These are phyloP conservation scores for Arion vulgaris DNA, from an alignment of 1,140 invertebrate genomes.

Conservation along the genomic window DNA sequence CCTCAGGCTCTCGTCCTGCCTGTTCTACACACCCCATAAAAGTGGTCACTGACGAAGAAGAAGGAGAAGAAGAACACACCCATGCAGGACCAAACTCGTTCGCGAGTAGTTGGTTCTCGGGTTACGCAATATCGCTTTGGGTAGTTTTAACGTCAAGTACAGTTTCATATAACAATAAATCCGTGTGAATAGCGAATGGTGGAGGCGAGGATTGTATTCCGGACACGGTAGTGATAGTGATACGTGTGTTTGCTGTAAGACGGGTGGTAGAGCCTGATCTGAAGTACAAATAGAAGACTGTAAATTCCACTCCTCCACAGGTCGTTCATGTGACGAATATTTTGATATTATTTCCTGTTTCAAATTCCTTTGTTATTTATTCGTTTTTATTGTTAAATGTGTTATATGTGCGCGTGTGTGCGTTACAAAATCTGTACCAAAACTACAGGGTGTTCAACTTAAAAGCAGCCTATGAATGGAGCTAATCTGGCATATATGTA, in stretches of 20 bases:
- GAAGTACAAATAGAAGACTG: not conserved
- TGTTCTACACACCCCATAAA: too few relatives aligned
- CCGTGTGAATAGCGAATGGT: not conserved
- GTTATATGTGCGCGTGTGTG: too few relatives aligned
- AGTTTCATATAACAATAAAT: not conserved
- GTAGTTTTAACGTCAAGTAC: not conserved
- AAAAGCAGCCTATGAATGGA: too few relatives aligned
- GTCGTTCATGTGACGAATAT: not conserved
- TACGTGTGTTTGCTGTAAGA: not conserved
- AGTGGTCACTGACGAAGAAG: too few relatives aligned
- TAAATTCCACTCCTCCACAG: not conserved
- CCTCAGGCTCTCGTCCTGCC: too few relatives aligned
- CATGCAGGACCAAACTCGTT: too few relatives aligned
- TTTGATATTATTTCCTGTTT: not conserved
- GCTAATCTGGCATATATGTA: too few relatives aligned
- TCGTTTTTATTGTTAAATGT: too few relatives aligned
- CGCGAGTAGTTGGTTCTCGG: too few relatives aligned
- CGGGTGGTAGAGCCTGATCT: not conserved
- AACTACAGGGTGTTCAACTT: too few relatives aligned
- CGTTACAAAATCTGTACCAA: too few relatives aligned
- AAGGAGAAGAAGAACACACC: too few relatives aligned
- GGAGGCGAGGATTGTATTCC: not conserved
- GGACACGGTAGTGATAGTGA: not conserved
- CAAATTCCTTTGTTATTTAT: not conserved
- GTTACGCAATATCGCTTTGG: slow-evolving; percentile 8